These are phyloP conservation scores for Gallinago paraguaiae DNA, from an alignment of 2,113 vertebrate genomes.

Conservation along the genomic window DNA sequence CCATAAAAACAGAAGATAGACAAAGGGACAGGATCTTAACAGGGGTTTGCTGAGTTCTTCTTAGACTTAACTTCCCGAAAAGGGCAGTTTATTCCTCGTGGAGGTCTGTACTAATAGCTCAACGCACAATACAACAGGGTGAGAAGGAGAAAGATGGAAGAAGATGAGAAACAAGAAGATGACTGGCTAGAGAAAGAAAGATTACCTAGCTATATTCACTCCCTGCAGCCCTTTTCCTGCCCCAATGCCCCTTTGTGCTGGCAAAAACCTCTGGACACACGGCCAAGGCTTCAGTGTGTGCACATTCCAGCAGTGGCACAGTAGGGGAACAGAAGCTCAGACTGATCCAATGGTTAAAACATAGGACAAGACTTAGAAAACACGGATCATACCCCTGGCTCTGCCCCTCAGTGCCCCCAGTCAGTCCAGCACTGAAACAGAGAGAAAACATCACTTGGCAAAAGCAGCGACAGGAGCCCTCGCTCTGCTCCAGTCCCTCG, in stretches of 20 bases:
- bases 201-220: not conserved
- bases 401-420: not conserved
- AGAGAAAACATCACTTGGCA: not conserved
- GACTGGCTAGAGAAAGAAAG: not conserved
- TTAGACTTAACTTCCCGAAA: not conserved
- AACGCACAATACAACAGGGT: not conserved
- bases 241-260: not conserved
- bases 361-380: not conserved
- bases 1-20: not conserved
- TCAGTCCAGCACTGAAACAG: not conserved
- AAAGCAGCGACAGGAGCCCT: rapidly evolving
- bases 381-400: rapidly evolving
- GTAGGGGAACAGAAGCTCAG: not conserved
- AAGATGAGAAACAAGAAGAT: not conserved
- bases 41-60: not conserved
- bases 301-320: rapidly evolving
- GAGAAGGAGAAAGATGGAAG: not conserved
- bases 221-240: not conserved
- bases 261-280: rapidly evolving
- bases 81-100: not conserved
- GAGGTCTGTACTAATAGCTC: not conserved
- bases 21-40: not conserved
- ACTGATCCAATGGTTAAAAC: too few species aligned
- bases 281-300: not conserved
- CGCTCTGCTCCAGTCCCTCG: rapidly evolving